A percentile compares a stretch with the other conserved stretches of the same genome.
Conservation (phyloP, 30 jellyfish, hydroid and myxozoan genomes). For the Aurelia sp. region DNA sequence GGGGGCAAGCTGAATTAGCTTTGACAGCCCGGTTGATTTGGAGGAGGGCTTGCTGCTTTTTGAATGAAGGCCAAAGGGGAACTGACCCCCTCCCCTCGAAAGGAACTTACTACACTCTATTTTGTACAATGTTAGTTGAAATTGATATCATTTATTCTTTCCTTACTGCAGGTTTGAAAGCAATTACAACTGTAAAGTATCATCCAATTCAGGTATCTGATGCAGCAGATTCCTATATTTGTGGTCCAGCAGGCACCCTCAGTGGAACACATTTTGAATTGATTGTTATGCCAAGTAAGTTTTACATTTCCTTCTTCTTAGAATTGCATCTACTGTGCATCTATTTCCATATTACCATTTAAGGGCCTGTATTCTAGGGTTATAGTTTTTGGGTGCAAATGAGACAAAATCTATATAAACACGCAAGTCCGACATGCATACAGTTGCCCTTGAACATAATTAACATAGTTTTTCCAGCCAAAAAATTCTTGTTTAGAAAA, state of each 20-base stretch:
- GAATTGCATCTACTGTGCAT: not conserved
- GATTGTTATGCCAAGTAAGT: conserved; percentile 24
- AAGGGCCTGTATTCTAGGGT: no score
- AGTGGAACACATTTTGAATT: conserved; percentile 4
- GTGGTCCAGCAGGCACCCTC: not conserved
- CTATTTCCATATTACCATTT: no score
- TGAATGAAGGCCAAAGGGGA: no score
- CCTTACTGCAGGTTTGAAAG: conserved; percentile 9
- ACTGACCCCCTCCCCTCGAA: not conserved
- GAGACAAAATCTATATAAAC: no score
- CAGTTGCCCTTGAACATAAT: no score
- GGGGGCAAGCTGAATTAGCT: no score
- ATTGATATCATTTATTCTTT: not conserved
- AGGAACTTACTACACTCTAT: not conserved
- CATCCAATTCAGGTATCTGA: conserved; percentile 13
- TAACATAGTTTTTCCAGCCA: no score
- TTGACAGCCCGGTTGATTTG: no score
- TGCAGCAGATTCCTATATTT: conserved; percentile 4
- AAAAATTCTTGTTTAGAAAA: no score
- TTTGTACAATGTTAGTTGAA: not conserved
- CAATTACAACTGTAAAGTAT: not conserved
- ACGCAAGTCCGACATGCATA: no score
- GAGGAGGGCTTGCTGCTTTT: no score
- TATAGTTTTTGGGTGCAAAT: no score
- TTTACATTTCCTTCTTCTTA: not conserved